These are phyloP conservation scores for Stegodyphus dumicola DNA, from an alignment of 1,140 invertebrate species.

Conservation along the genomic window DNA sequence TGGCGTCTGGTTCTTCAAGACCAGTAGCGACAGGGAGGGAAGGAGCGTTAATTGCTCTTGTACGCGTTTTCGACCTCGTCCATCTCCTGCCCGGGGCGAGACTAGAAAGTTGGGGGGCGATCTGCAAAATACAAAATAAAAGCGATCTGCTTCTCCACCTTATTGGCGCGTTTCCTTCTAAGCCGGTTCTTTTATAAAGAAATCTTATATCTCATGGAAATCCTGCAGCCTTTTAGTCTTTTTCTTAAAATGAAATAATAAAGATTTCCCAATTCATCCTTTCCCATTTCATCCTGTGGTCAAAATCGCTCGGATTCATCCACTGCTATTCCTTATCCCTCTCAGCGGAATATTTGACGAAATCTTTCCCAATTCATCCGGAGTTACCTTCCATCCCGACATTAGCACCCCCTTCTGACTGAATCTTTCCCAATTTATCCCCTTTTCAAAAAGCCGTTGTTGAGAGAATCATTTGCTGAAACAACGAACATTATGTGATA, in stretches of 20 bases:
- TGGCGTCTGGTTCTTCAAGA: constrained; percentile 20
- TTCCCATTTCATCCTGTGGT: too few species aligned
- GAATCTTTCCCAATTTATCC: too few species aligned
- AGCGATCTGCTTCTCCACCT: not conserved
- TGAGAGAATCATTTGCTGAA: too few species aligned
- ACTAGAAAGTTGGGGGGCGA: not conserved
- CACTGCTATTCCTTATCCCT: too few species aligned
- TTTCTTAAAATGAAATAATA: not conserved
- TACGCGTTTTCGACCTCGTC: constrained; percentile 35
- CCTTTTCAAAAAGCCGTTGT: too few species aligned
- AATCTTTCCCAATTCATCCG: too few species aligned
- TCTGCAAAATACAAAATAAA: not conserved
- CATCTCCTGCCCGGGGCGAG: constrained; percentile 13
- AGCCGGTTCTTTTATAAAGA: not conserved
- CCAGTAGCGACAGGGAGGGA: constrained; percentile 29
- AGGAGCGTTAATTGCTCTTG: constrained; percentile 28
- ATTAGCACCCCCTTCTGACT: too few species aligned
- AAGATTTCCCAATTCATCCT: too few species aligned
- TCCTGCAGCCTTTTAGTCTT: not conserved
- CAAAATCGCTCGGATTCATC: too few species aligned
- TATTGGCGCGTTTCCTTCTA: not conserved
- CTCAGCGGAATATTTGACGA: too few species aligned
- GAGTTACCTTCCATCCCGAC: too few species aligned
- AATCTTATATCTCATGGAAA: not conserved
- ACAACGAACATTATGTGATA: too few species aligned